Evolutionary conservation across 2,888 invertebrate species (phyloP).

Genomic region (Tipula unca): DNA sequence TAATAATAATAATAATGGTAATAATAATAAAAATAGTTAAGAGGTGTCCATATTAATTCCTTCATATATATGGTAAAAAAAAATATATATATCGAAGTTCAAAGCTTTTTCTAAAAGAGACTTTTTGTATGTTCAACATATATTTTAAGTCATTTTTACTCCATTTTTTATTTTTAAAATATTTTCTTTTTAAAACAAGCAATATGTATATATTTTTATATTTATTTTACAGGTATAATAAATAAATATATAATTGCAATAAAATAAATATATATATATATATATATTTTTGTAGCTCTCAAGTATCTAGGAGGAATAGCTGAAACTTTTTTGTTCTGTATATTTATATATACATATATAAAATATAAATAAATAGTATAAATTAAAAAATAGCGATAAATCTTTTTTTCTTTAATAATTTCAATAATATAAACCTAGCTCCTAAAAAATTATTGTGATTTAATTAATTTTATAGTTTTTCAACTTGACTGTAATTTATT

Average conservation of each 20-base stretch:
- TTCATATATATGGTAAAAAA: background rate
- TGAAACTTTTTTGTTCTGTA: background rate
- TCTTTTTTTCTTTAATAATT: background rate
- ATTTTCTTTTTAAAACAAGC: background rate
- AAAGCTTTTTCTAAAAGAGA: conserved; percentile 19
- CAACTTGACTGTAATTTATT: background rate
- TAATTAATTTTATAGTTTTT: background rate
- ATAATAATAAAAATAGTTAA: conserved; percentile 8
- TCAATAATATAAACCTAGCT: background rate
- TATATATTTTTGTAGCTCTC: background rate
- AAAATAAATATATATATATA: background rate
- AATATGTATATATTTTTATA: background rate
- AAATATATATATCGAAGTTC: conserved; percentile 1
- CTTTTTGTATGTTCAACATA: conserved; percentile 2
- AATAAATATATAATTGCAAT: background rate
- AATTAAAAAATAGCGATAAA: background rate
- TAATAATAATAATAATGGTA: background rate
- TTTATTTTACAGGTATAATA: background rate
- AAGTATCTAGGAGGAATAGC: background rate
- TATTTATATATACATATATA: background rate
- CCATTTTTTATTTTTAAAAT: background rate
- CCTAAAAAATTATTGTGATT: background rate
- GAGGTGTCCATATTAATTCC: background rate
- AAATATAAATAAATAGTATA: background rate
- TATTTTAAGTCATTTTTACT: conserved; percentile 15